Percentiles rank a stretch among this genome's conserved stretches.
Evolutionary conservation across 2,797 vertebrate species (phyloP).

Genomic region (Xenopus petersii): DNA sequence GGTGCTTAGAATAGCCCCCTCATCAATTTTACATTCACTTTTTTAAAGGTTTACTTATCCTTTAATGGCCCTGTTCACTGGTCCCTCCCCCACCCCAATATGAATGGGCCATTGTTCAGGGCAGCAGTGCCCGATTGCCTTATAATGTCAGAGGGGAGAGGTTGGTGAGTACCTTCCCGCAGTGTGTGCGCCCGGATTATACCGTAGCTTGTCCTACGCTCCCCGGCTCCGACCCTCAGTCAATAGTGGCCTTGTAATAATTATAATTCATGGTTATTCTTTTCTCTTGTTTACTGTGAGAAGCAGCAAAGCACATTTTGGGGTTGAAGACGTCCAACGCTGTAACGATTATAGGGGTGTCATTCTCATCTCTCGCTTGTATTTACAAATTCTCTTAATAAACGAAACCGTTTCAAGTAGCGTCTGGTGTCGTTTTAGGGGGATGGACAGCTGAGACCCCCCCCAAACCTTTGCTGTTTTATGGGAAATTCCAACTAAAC

Average conservation of each 20-base stretch:
- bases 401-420: constrained; percentile 58
- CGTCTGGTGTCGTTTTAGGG: not conserved
- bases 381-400: constrained; percentile 78
- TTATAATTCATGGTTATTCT: constrained; percentile 8
- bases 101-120: constrained; percentile 69
- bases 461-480: too few species aligned
- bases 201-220: constrained; percentile 47
- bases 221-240: constrained; percentile 65
- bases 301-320: constrained; percentile 75
- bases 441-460: too few species aligned
- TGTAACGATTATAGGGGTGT: constrained; percentile 51
- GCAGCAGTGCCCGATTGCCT: constrained; percentile 68
- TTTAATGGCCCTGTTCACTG: too few species aligned
- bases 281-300: constrained; percentile 63
- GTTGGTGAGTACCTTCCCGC: constrained; percentile 20
- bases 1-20: too few species aligned
- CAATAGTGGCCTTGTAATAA: constrained; percentile 72
- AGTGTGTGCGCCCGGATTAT: not conserved
- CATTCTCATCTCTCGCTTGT: constrained; percentile 71
- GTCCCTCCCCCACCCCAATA: not conserved
- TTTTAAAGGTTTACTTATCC: too few species aligned
- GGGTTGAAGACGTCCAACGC: constrained; percentile 42
- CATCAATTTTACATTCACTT: too few species aligned
- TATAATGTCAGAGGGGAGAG: constrained; percentile 62
- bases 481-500: too few species aligned